phyloP scores from a whole-genome alignment of 1,140 invertebrate species.

The Pectinophora gossypiella region DNA sequence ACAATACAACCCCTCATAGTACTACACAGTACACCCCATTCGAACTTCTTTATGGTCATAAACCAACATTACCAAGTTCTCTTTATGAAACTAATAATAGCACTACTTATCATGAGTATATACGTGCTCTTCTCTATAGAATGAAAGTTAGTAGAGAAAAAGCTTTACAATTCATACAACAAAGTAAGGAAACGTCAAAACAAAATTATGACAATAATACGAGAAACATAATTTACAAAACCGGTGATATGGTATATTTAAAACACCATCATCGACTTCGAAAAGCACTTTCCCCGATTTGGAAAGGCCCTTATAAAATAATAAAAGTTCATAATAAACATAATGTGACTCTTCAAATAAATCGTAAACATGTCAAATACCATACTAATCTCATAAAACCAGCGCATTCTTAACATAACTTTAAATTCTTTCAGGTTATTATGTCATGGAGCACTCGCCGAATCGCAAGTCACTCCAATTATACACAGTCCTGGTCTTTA shows the following conservation, averaged over 20 bases:
- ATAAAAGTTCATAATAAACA: conserved; percentile 5
- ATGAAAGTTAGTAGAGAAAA: not conserved
- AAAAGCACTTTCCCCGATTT: conserved; percentile 7
- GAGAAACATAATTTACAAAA: not conserved
- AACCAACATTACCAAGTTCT: conserved; percentile 22
- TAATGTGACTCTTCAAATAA: not conserved
- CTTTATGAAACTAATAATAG: conserved; percentile 3
- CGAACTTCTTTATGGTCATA: conserved; percentile 39
- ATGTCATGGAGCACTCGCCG: not conserved
- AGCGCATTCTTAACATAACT: not conserved
- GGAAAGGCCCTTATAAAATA: conserved; percentile 12
- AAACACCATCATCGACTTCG: conserved; percentile 3
- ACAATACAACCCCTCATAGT: conserved; percentile 32
- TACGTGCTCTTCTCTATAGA: conserved; percentile 4
- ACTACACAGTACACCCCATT: conserved; percentile 29
- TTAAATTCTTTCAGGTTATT: not conserved
- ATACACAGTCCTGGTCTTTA: conserved; percentile 24
- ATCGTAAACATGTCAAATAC: conserved; percentile 14
- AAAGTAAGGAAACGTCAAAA: conserved; percentile 8
- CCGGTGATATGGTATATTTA: conserved; percentile 6
- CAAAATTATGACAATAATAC: conserved; percentile 2
- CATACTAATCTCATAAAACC: conserved; percentile 21
- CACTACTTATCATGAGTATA: conserved; percentile 12
- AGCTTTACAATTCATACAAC: conserved; percentile 1
- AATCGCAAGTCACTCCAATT: conserved; percentile 8